phyloP scores from a whole-genome alignment of 2,888 invertebrate genomes.

The Drosophila helvetica region DNA sequence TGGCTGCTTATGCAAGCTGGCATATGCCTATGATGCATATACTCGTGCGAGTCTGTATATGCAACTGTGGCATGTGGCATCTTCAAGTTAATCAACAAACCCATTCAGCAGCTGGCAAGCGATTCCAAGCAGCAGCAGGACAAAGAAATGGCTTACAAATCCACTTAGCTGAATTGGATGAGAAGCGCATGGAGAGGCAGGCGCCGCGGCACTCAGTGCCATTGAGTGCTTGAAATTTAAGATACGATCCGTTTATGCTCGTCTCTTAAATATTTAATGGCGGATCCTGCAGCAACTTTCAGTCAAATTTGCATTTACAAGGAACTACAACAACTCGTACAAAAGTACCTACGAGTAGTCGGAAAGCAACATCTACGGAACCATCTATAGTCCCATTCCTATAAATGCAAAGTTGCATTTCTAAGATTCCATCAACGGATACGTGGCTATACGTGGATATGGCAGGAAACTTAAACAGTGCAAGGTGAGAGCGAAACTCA shows the following conservation, averaged over 20 bases:
- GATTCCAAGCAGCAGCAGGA: slow-evolving; percentile 8
- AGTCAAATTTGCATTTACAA: too few relatives aligned
- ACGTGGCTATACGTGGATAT: too few relatives aligned
- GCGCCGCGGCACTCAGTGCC: neutral
- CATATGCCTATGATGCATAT: slow-evolving; percentile 2
- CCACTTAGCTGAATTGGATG: neutral
- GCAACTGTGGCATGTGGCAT: slow-evolving; percentile 5
- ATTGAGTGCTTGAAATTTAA: neutral
- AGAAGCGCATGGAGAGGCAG: neutral
- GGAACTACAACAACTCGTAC: too few relatives aligned
- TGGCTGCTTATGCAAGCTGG: slow-evolving; percentile 13
- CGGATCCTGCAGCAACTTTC: too few relatives aligned
- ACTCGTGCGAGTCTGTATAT: neutral
- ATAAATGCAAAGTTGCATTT: neutral
- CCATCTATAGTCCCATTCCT: too few relatives aligned
- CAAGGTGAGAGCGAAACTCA: slow-evolving; percentile 28
- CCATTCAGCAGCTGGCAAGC: neutral
- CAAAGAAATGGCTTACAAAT: neutral
- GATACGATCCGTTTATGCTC: neutral
- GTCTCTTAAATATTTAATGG: neutral
- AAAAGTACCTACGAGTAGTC: too few relatives aligned
- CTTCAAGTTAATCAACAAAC: slow-evolving; percentile 26
- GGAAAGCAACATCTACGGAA: too few relatives aligned
- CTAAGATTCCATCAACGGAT: neutral
- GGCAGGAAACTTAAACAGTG: slow-evolving; percentile 15